These are phyloP conservation scores for Drosophila pachea DNA, from an alignment of 1,140 invertebrate genomes.

Conservation along the genomic window DNA sequence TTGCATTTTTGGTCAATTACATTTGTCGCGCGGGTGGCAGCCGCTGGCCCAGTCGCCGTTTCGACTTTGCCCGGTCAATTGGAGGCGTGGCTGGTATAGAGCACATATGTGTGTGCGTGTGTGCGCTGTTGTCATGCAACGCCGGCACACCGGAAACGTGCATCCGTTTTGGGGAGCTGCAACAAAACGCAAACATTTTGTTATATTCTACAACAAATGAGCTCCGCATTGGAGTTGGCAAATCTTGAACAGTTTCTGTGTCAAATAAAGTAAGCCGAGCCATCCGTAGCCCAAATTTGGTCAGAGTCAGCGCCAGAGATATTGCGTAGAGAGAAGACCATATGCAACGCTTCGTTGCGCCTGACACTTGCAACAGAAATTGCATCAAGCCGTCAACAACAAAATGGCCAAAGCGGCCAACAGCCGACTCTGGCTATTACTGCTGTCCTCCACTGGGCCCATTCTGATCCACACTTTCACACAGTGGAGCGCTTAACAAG, in stretches of 20 bases:
- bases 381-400: constrained; percentile 34
- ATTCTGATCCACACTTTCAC: too few relatives aligned
- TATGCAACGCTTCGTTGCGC: constrained; percentile 68
- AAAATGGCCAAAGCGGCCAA: constrained; percentile 13
- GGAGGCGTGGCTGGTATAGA: constrained; percentile 45
- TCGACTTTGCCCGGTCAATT: constrained; percentile 35
- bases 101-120: constrained; percentile 9
- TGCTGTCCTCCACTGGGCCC: not conserved
- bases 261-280: constrained; percentile 49
- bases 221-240: constrained; percentile 43
- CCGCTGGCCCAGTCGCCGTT: constrained; percentile 7
- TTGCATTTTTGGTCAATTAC: constrained; percentile 73
- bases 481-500: too few relatives aligned
- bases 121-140: constrained; percentile 62
- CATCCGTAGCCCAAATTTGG: constrained; percentile 56
- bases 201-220: constrained; percentile 51
- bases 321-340: constrained; percentile 31
- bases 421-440: not conserved
- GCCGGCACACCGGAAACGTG: constrained; percentile 55
- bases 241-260: constrained; percentile 54
- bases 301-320: constrained; percentile 2
- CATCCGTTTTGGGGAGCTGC: constrained; percentile 57
- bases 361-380: constrained; percentile 42
- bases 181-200: constrained; percentile 54
- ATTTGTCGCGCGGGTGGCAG: constrained; percentile 64